Conservation (phyloP, 2,797 vertebrate genomes). For the Pogoniulus pusillus region DNA sequence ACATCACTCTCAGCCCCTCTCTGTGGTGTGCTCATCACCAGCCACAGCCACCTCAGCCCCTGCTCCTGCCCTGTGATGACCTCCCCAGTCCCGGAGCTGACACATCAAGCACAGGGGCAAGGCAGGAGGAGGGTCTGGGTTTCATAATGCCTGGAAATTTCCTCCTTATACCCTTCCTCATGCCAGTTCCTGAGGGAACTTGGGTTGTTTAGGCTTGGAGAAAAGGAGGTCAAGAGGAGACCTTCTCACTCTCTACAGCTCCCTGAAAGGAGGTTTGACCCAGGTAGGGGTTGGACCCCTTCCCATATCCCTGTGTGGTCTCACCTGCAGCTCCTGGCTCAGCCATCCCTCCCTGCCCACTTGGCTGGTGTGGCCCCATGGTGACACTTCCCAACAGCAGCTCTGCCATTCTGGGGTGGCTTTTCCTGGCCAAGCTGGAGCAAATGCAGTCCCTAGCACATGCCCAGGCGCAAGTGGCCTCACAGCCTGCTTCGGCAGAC, state of each 20-base stretch:
- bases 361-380: fast-evolving
- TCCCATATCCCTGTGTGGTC: fast-evolving
- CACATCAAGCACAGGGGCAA: fast-evolving
- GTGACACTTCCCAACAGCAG: not conserved
- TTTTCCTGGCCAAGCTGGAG: not conserved
- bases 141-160: not conserved
- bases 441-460: fast-evolving
- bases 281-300: not conserved
- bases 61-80: fast-evolving
- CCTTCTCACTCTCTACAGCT: no score
- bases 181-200: no score
- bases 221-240: no score
- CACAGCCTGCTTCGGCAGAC: fast-evolving
- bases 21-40: not conserved
- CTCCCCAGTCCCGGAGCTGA: not conserved
- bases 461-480: not conserved
- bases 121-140: no score
- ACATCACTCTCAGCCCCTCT: not conserved
- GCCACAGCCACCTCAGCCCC: not conserved
- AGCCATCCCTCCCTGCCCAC: not conserved
- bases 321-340: fast-evolving
- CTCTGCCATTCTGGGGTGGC: no score
- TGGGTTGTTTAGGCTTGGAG: no score
- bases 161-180: not conserved
- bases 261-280: no score